Evolutionary conservation across 2,888 invertebrate genomes (phyloP).

Genomic region (Rhingia campestris): DNA sequence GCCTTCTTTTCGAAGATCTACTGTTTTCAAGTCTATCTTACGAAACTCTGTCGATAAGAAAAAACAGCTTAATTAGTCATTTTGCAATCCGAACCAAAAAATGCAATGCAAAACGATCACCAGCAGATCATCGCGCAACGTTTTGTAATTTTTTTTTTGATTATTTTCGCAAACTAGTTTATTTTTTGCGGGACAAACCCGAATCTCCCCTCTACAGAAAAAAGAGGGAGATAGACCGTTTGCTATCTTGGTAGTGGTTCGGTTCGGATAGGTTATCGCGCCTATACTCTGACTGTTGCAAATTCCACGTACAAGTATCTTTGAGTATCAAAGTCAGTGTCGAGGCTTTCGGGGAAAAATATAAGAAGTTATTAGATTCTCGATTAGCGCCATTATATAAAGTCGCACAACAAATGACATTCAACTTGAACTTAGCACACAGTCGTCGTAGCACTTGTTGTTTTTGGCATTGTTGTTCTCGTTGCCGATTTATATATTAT

Average conservation of each 20-base stretch:
- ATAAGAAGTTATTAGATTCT: constrained; percentile 30
- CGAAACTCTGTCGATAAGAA: neutral
- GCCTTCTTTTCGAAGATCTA: neutral
- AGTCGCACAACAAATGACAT: constrained; percentile 34
- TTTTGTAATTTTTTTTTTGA: too few relatives aligned
- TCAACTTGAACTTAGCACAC: constrained; percentile 47
- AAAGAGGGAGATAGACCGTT: neutral
- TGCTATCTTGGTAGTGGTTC: constrained; percentile 7
- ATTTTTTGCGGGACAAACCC: neutral
- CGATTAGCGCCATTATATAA: neutral
- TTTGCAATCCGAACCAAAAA: too few relatives aligned
- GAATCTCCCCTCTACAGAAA: neutral
- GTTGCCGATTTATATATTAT: too few relatives aligned
- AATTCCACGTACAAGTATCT: neutral
- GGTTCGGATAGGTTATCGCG: constrained; percentile 38
- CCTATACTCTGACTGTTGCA: constrained; percentile 4
- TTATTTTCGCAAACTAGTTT: constrained; percentile 24
- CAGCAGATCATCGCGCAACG: too few relatives aligned
- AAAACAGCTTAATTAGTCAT: neutral
- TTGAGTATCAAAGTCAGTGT: constrained; percentile 24
- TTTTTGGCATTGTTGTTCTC: too few relatives aligned
- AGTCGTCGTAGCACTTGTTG: too few relatives aligned
- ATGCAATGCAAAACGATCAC: too few relatives aligned
- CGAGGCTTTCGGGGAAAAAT: constrained; percentile 17
- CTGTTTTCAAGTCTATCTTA: neutral